Evolutionary conservation across 2,888 invertebrate species (phyloP).

Genomic region (Leptinotarsa rubiginosa): DNA sequence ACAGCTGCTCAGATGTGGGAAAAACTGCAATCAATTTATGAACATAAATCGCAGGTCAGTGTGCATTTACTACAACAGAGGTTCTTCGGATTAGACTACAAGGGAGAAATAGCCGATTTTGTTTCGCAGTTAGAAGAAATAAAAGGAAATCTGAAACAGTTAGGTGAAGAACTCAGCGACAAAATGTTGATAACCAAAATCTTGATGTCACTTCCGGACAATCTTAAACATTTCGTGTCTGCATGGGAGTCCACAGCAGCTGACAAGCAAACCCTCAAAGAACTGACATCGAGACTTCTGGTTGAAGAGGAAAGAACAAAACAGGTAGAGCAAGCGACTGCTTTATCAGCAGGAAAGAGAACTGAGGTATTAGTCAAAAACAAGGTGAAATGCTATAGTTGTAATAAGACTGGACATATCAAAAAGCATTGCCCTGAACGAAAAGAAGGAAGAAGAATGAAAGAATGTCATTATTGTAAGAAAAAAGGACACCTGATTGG

Average conservation of each 20-base stretch:
- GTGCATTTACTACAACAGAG: constrained; percentile 13
- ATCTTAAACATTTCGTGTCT: constrained; percentile 41
- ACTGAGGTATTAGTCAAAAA: no score
- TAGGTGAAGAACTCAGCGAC: constrained; percentile 37
- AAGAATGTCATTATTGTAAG: constrained; percentile 24
- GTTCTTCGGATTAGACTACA: no score
- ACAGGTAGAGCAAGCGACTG: no score
- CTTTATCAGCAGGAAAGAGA: no score
- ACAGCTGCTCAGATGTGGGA: constrained; percentile 50
- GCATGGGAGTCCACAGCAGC: constrained; percentile 46
- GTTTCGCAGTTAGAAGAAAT: constrained; percentile 42
- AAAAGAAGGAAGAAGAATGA: constrained; percentile 1
- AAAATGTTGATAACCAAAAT: constrained; percentile 45
- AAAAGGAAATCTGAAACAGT: constrained; percentile 38
- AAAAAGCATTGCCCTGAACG: constrained; percentile 29
- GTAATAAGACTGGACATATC: constrained; percentile 30
- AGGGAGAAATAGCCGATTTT: constrained; percentile 7
- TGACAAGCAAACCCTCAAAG: constrained; percentile 44
- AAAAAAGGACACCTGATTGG: constrained; percentile 20
- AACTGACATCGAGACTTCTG: constrained; percentile 30
- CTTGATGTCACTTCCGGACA: constrained; percentile 40
- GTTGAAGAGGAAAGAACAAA: constrained; percentile 29
- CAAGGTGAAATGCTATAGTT: constrained; percentile 14
- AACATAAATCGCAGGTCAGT: constrained; percentile 44
- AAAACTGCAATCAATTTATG: constrained; percentile 46